Evolutionary conservation across 1,140 invertebrate species (phyloP), one percentile per base, ranked within the genome.

Genomic region (Drosophila lowei): DNA sequence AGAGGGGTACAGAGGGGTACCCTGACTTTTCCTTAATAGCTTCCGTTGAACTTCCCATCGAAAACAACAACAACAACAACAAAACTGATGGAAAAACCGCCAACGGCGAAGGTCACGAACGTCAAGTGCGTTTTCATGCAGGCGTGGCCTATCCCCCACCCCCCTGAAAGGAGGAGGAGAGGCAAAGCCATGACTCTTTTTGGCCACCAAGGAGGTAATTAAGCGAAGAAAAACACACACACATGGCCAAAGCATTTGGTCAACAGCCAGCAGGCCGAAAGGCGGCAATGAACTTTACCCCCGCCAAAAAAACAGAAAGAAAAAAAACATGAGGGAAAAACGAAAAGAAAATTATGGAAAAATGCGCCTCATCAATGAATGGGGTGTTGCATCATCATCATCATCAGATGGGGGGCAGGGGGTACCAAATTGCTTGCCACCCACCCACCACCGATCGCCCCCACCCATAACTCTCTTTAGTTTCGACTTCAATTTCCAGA

Each of bases 11-110:
- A n/a, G n/a, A n/a, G n/a, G 2, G 25, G 63, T 60, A 73, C 58
- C 57, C 48, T 73, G 77, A 79, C 59, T 79, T 75, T 70, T 73
- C 66, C 61, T 68, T 67, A 58, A 55, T 86, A 68, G 80, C 80
- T 85, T 86, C 80, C 77, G 80, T 85, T 86, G 81, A 73, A 77
- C 81, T 68, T 86, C 79, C 46, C 9, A 43, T 15, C 15, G 41
- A 47, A 64, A 25, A 6, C 5, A 25, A 23, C 23, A 25, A 25
- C 5, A 25, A 5, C 23, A 25, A 25, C 23, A 25, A 25, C 3
- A 25, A 21, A 49, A 28, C 50, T 67, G 66, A 28, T 50, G 42
- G 28, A 54, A 70, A 71, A 71, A 41, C 30, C 47, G 42, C 64
- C 42, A 28, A 15, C 34, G 52, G 49, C 61, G 79, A 83, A 83